Base-by-base conservation (phyloP, 2,113 vertebrate species). In the Centropus bengalensis region DNA sequence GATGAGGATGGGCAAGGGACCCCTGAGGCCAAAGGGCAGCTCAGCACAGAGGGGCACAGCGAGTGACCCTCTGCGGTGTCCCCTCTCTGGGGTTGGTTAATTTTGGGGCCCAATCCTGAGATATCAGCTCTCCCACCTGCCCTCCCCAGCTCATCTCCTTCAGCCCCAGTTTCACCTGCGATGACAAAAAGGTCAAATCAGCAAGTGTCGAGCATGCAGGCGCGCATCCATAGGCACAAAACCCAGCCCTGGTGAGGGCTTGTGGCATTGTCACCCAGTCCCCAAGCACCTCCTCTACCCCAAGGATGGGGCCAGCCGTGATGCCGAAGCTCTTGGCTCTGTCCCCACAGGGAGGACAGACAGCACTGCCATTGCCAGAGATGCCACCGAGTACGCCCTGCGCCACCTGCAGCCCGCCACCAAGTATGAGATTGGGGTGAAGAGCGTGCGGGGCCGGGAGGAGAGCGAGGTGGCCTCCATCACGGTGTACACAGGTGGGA, bases 381-480 rank as follows among this genome's bases (percentile, higher is more conserved):
- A 98, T 9, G 98, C 98, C 91, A 99, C 98, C 1, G 98, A 99
- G 93, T 98, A 98, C 86, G 94, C 95, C 58, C 96, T 99, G 95
- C 98, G 90, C 71, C 98, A 96, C 88, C 97, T 99, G 75, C 97
- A 98, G 88, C 99, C 99, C 3, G 99, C 99, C 33, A 99, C 98
- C 0, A 98, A 99, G 93, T 99, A 99, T 0, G 98, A 99, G 91
- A 98, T 99, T 27, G 98, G 90, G 80, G 80, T 99, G 92, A 99
- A 98, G 73, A 98, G 98, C 1, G 97, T 99, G 88, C 96, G 97
- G 44, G 98, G 99, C 83, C 98, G 98, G 67, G 98, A 99, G 88
- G 99, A 99, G 96, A 99, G 99, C 4, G 98, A 98, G 82, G 92
- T 98, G 73, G 89, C 98, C 97, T 98, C 94, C 93, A 98, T 97